These are phyloP conservation scores for Orientallactaga sibirica DNA, from an alignment of 2,797 vertebrate species.

Conservation along the genomic window DNA sequence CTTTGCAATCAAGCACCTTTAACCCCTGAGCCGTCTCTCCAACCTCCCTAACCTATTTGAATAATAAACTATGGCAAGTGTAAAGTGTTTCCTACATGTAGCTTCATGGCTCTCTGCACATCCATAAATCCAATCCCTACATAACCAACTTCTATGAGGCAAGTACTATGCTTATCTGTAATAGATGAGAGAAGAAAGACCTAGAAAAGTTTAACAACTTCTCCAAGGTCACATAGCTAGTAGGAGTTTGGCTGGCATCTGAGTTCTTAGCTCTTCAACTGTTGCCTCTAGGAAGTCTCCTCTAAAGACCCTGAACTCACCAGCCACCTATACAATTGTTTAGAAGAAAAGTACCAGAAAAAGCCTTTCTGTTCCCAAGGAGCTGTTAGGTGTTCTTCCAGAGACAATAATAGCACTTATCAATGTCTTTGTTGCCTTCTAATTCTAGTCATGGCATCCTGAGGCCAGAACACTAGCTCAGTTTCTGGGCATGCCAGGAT, in stretches of 20 bases:
- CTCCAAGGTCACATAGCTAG: background rate
- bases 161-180: background rate
- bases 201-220: background rate
- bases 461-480: background rate
- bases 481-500: accelerated
- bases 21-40: background rate
- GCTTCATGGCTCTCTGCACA: background rate
- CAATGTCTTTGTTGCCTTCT: background rate
- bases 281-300: background rate
- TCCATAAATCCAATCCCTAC: background rate
- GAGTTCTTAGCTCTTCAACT: constrained; percentile 8
- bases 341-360: background rate
- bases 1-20: too few species aligned
- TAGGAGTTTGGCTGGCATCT: background rate
- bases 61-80: background rate
- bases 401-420: background rate
- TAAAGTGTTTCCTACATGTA: background rate
- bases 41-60: background rate
- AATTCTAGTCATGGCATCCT: background rate
- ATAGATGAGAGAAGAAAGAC: background rate
- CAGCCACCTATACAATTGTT: background rate
- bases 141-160: background rate
- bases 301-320: background rate
- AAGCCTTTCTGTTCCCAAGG: background rate
- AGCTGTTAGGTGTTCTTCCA: background rate